Conservation (phyloP, 2,888 invertebrate species). For the Brachynemurus nebulosus region DNA sequence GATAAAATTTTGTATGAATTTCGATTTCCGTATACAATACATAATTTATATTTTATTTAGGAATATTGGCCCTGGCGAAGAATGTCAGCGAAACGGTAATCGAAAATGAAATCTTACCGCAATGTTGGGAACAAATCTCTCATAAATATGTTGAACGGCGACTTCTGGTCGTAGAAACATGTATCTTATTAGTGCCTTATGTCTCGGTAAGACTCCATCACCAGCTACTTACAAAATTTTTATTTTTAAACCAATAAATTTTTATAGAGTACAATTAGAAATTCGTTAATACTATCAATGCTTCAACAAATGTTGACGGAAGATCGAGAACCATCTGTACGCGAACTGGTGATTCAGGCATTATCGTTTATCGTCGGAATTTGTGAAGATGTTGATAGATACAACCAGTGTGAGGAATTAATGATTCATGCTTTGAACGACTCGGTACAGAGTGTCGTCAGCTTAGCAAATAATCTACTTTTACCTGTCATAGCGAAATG, state of each 20-base stretch:
- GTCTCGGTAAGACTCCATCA: constrained; percentile 47
- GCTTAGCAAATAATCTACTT: constrained; percentile 37
- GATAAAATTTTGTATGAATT: not conserved
- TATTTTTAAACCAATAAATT: not conserved
- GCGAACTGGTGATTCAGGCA: constrained; percentile 45
- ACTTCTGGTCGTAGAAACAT: constrained; percentile 52
- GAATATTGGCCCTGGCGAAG: constrained; percentile 34
- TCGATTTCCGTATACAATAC: not conserved
- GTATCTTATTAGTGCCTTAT: constrained; percentile 48
- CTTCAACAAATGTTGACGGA: constrained; percentile 54
- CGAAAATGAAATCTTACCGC: constrained; percentile 52
- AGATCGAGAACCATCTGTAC: constrained; percentile 46
- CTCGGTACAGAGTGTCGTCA: constrained; percentile 36
- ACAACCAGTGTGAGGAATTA: constrained; percentile 43
- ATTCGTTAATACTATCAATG: constrained; percentile 55
- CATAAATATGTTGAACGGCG: constrained; percentile 52
- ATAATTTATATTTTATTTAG: constrained; percentile 26
- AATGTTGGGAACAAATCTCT: constrained; percentile 59
- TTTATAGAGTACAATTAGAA: constrained; percentile 41
- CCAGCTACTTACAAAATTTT: too few relatives aligned
- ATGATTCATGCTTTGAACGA: constrained; percentile 44
- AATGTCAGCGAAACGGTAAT: constrained; percentile 36
- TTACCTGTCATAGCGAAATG: constrained; percentile 50
- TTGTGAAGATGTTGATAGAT: constrained; percentile 51
- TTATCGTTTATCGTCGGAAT: constrained; percentile 45